phyloP scores from a whole-genome alignment of 2,113 vertebrate species.

The Calidris pugnax region DNA sequence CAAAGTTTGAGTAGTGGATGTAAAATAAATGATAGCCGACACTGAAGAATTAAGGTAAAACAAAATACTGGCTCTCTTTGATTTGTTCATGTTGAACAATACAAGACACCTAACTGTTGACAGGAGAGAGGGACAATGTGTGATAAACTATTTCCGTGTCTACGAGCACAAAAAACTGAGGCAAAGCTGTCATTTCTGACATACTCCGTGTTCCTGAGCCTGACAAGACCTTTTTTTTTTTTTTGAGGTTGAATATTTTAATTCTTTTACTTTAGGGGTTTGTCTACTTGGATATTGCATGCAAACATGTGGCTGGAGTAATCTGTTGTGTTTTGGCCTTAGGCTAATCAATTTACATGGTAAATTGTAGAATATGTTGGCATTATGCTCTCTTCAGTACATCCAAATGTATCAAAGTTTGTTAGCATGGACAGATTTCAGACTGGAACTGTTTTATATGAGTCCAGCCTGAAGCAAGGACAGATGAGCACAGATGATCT shows the following conservation, averaged over 20 bases:
- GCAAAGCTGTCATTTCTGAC: background rate
- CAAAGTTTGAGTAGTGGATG: background rate
- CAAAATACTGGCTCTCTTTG: background rate
- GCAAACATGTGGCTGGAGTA: background rate
- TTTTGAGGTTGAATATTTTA: background rate
- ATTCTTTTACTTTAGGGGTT: background rate
- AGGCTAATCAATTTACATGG: background rate
- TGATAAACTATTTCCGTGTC: background rate
- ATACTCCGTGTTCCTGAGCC: background rate
- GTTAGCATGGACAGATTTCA: background rate
- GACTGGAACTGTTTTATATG: background rate
- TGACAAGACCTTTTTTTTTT: background rate
- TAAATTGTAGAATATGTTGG: background rate
- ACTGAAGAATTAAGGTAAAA: background rate
- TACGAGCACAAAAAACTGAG: background rate
- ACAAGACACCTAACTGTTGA: background rate
- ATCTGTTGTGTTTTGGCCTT: background rate
- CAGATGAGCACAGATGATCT: background rate
- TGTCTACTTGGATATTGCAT: background rate
- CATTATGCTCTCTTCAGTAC: background rate
- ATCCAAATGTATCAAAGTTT: background rate
- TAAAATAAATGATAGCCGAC: background rate
- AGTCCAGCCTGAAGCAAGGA: background rate
- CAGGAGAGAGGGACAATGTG: background rate
- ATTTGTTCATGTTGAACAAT: background rate